Evolutionary conservation across 2,797 vertebrate species (phyloP).

Genomic region (Cephalopachus bancanus): DNA sequence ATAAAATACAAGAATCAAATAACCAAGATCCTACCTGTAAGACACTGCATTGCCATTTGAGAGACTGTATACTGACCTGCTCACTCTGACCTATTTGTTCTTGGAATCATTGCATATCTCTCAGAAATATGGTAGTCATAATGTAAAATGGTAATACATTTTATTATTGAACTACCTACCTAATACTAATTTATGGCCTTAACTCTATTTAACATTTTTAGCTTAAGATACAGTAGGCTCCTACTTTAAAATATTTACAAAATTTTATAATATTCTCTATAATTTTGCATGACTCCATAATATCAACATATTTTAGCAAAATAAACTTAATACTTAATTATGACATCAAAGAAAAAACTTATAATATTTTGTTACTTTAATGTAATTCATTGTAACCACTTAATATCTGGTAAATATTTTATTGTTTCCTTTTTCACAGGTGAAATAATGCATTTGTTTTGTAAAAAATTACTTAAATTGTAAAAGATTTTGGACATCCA

Average conservation of each 20-base stretch:
- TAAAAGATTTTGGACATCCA: constrained; percentile 87
- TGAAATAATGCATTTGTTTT: constrained; percentile 83
- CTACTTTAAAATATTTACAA: neutral
- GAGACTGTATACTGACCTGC: neutral
- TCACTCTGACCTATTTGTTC: neutral
- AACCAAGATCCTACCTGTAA: neutral
- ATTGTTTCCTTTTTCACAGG: constrained; percentile 71
- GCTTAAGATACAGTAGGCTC: neutral
- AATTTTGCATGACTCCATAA: neutral
- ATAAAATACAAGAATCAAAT: neutral
- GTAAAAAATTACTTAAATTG: constrained; percentile 86
- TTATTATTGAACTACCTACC: neutral
- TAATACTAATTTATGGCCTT: neutral
- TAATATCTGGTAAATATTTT: constrained; percentile 74
- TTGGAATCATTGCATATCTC: neutral
- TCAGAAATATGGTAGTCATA: neutral
- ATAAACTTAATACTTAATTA: neutral
- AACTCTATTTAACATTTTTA: neutral
- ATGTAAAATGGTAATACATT: neutral
- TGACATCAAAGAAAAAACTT: constrained; percentile 60
- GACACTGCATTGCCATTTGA: neutral
- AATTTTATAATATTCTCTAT: neutral
- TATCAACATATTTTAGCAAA: neutral
- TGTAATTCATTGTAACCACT: constrained; percentile 47
- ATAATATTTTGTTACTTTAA: constrained; percentile 38